Base-by-base conservation (phyloP, 2,888 invertebrate species). In the Lepidochrysops patricia region DNA sequence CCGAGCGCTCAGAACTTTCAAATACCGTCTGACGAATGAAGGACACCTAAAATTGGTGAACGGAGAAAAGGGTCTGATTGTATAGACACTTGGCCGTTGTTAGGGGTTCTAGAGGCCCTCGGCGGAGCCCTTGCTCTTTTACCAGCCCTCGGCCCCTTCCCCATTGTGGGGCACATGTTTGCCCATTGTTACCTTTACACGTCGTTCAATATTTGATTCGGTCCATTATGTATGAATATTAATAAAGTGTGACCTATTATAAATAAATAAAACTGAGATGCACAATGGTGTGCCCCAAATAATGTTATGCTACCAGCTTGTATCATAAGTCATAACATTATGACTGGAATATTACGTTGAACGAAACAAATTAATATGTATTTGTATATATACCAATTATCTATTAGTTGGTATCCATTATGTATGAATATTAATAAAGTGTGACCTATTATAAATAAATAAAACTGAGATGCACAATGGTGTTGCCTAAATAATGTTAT, bases 91-190 rank as follows among this genome's bases (percentile, higher is more conserved):
- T 74, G 73, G 75, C 71, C 67, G 84, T 87, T 88, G 76, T 86
- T 83, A 84, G 74, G 77, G 75, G 76, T 76, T 82, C 81, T 75
- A 84, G 86, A 69, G 76, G 69, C 76, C 77, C 77, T 80, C 63
- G 68, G 73, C 72, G 71, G 75, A 73, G 74, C 80, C 75, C 78
- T 85, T 89, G 88, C 84, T 83, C 87, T 87, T 89, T 89, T 88
- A 76, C 73, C 75, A 76, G 72, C 79, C 78, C 78, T 79, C 64
- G 32, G 15, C 26, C 34, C 34, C 7, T 27, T 15, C 54, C 27
- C 19, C 32, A 54, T 32, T 19, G 52, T 27, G 27, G 26, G 26
- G 32, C 15, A 19, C 32, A 54, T 32, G 29, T 54, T 54, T 32
- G 19, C 29, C 54, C 54, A 54, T 54, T 54, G 54, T 54, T 32